Evolutionary conservation across 2,797 vertebrate genomes (phyloP), one percentile per base, ranked within the genome.

Genomic region (Kryptopterus vitreolus): DNA sequence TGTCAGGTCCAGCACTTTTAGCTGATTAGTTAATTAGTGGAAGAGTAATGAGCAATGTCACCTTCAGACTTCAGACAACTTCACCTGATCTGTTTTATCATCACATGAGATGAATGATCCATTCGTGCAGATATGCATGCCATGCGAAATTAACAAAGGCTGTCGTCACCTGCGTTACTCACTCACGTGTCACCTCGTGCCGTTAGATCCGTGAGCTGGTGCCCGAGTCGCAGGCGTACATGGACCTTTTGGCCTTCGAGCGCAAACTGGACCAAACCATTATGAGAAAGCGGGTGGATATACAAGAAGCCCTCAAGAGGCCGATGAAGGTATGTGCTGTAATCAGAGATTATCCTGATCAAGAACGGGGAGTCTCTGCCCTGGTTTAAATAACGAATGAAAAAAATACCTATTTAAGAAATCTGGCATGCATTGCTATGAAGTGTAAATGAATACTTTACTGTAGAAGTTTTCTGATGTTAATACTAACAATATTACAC

Each of bases 251-350:
- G 90, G 97, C 98, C 0, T 99, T 99, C 22, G 98, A 99, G 89
- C 95, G 98, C 83, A 99, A 99, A 80, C 93, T 99, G 87, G 98
- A 99, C 90, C 98, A 99, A 92, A 99, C 98, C 89, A 99, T 99
- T 82, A 99, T 99, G 98, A 92, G 98, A 57, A 99, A 99, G 88
- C 95, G 98, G 0, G 97, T 99, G 88, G 98, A 99, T 88, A 99
- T 99, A 89, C 98, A 99, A 90, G 98, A 99, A 77, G 96, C 97
- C 0, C 91, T 99, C 87, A 99, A 99, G 94, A 95, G 98, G 87
- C 98, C 98, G 0, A 99, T 99, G 97, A 99, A 99, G 96, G 98
- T 99, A 89, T 43, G 61, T 75, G 24, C 61, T 31, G 24, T 43
- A 43, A 43, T 26, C 12, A 18, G 31, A 13, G 31, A 66, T 33